Conservation (phyloP, 2,797 vertebrate species). For the Fistularia commersonii region DNA sequence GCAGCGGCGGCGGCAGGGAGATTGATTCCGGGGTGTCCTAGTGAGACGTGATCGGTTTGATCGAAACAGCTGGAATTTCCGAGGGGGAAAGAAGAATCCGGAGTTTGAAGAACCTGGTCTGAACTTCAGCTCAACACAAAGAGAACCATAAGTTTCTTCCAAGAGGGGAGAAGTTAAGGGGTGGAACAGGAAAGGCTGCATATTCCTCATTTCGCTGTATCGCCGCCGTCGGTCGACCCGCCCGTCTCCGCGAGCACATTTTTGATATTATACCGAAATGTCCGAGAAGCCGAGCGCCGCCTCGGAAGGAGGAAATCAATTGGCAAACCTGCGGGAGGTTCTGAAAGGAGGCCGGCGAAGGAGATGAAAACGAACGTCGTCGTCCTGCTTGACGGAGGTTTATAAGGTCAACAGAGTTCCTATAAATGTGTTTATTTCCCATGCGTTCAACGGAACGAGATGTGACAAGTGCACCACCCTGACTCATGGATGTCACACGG, state of each 20-base stretch:
- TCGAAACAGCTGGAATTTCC: too few relatives aligned
- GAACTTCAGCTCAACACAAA: constrained; percentile 4
- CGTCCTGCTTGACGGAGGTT: too few relatives aligned
- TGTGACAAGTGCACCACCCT: too few relatives aligned
- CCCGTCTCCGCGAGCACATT: constrained; percentile 24
- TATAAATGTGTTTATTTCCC: too few relatives aligned
- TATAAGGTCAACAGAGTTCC: too few relatives aligned
- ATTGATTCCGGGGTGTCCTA: too few relatives aligned
- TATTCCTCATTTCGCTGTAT: constrained; percentile 45
- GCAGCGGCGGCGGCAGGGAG: too few relatives aligned
- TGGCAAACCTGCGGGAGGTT: constrained; percentile 7
- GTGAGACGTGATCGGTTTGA: too few relatives aligned
- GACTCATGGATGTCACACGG: too few relatives aligned
- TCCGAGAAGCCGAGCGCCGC: constrained; percentile 13
- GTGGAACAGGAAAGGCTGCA: constrained; percentile 7
- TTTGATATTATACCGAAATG: constrained; percentile 21
- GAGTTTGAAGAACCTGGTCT: constrained; percentile 1
- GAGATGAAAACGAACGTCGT: constrained; percentile 11
- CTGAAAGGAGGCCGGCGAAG: constrained; percentile 14
- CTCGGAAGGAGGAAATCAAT: constrained; percentile 44
- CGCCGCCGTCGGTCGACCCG: constrained; percentile 25
- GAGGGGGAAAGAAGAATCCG: too few relatives aligned
- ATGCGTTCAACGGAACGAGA: too few relatives aligned
- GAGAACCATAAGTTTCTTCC: constrained; percentile 7
- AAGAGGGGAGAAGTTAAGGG: constrained; percentile 1